phyloP scores from a whole-genome alignment of 2,888 invertebrate genomes.

The Pomacea canaliculata region DNA sequence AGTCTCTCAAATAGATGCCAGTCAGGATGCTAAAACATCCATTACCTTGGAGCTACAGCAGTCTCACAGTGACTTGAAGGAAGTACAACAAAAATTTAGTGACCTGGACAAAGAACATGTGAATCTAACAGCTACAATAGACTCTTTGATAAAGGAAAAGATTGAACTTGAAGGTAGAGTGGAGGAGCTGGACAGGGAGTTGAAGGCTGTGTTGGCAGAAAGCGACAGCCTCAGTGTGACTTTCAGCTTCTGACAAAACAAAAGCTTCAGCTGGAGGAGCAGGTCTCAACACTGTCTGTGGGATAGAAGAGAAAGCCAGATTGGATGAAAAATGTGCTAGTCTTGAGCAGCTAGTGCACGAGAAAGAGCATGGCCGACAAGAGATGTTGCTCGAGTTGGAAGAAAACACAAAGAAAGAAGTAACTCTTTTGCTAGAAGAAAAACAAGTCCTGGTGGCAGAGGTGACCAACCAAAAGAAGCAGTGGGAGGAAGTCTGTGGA shows the following conservation, averaged over 20 bases:
- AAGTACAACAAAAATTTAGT: neutral
- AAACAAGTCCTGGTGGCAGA: conserved; percentile 12
- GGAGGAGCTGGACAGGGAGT: conserved; percentile 22
- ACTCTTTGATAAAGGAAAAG: conserved; percentile 53
- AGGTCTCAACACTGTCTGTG: conserved; percentile 5
- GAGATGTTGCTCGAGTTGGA: conserved; percentile 13
- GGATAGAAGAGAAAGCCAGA: conserved; percentile 8
- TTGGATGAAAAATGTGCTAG: neutral
- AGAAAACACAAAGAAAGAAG: conserved; percentile 16
- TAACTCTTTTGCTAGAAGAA: conserved; percentile 22
- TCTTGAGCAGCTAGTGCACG: conserved; percentile 8
- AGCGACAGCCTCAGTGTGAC: conserved; percentile 4
- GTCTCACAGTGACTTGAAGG: neutral
- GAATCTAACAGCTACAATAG: conserved; percentile 58
- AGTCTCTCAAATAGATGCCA: conserved; percentile 5
- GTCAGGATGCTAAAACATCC: neutral
- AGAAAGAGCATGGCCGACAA: conserved; percentile 5
- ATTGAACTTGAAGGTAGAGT: conserved; percentile 8
- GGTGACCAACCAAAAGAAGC: neutral
- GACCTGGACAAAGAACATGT: conserved; percentile 3
- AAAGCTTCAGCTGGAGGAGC: conserved; percentile 25
- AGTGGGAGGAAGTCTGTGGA: conserved; percentile 2
- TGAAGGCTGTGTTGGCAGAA: conserved; percentile 5
- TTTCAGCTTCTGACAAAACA: conserved; percentile 21
- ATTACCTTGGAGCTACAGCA: neutral